phyloP scores from a whole-genome alignment of 2,888 invertebrate genomes.

The Pomacea canaliculata region DNA sequence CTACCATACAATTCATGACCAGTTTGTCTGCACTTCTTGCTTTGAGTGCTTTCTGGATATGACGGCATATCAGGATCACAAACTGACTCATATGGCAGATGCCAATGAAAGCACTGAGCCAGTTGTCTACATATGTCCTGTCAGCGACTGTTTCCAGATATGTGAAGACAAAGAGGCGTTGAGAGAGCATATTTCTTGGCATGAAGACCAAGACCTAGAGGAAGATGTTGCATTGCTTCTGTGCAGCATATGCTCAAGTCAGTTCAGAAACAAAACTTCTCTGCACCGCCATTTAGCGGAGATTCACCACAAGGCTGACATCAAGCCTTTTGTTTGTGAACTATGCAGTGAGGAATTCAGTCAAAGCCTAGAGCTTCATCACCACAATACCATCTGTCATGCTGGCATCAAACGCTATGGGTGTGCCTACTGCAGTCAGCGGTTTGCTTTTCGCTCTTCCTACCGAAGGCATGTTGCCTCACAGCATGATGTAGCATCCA shows the following conservation, averaged over 20 bases:
- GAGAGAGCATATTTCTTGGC: slow-evolving; percentile 25
- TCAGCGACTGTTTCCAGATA: slow-evolving; percentile 24
- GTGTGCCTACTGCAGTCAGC: slow-evolving; percentile 23
- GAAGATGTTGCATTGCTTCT: slow-evolving; percentile 7
- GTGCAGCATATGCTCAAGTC: slow-evolving; percentile 6
- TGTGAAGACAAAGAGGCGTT: slow-evolving; percentile 19
- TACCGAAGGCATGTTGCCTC: slow-evolving; percentile 22
- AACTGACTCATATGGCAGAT: slow-evolving; percentile 9
- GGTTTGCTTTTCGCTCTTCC: slow-evolving; percentile 23
- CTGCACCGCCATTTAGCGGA: slow-evolving; percentile 21
- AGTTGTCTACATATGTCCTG: slow-evolving; percentile 19
- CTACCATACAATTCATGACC: slow-evolving; percentile 21
- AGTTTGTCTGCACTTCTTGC: slow-evolving; percentile 17
- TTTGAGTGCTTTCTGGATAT: slow-evolving; percentile 14
- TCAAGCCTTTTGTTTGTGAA: slow-evolving; percentile 21
- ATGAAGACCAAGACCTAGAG: slow-evolving; percentile 17
- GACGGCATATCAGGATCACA: slow-evolving; percentile 22
- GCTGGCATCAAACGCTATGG: slow-evolving; percentile 21
- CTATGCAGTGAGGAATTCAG: slow-evolving; percentile 20
- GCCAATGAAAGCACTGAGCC: not conserved
- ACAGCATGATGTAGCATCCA: slow-evolving; percentile 21
- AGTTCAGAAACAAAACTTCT: slow-evolving; percentile 15
- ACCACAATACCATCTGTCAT: slow-evolving; percentile 9
- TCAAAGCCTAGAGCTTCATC: slow-evolving; percentile 20
- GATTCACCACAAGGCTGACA: slow-evolving; percentile 8